Evolutionary conservation across 2,113 vertebrate species (phyloP), one percentile per base, ranked within the genome.

Genomic region (Scatophagus argus): DNA sequence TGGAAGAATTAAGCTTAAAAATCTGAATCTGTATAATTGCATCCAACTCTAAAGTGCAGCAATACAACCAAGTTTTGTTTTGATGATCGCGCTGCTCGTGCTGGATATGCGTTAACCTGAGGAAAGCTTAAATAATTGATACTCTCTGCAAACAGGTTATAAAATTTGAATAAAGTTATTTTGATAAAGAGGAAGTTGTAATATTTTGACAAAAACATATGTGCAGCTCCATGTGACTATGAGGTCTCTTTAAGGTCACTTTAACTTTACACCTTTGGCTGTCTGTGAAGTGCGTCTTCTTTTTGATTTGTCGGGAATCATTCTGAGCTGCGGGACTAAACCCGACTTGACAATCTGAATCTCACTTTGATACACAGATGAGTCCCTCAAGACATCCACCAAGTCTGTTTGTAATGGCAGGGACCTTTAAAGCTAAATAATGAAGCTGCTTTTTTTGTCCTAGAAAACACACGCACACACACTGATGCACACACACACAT

Each of bases 321-420:
- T 51, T 6, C 6, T 16, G 13, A 21, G 43, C 21, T 49, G 14
- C 11, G 11, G n/a, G 25, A 13, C 23, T 25, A 25, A 49, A 46
- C 44, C 17, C 9, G 44, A 46, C 19, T n/a, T 47, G 19, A 8
- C 21, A n/a, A n/a, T 12, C 10, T 49, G 47, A 29, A 54, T 12
- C 8, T 29, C 51, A 54, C 25, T 8, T 8, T 52, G 6, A 52
- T 14, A 27, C 23, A 14, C 39, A n/a, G n/a, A 46, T 7, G 47
- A 51, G 7, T 25, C n/a, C 6, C 34, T 32, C n/a, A 19, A 27
- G 38, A 23, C 5, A 3, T 58, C 41, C 55, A 17, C 21, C 38
- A 16, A 38, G 38, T 39, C 19, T 60, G 55, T 85, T 82, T 60
- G 44, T 60, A 31, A 58, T 70, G 59, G 59, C 29, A n/a, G 19